Conservation (phyloP, 2,797 vertebrate genomes). For the Gambusia yucatana region DNA sequence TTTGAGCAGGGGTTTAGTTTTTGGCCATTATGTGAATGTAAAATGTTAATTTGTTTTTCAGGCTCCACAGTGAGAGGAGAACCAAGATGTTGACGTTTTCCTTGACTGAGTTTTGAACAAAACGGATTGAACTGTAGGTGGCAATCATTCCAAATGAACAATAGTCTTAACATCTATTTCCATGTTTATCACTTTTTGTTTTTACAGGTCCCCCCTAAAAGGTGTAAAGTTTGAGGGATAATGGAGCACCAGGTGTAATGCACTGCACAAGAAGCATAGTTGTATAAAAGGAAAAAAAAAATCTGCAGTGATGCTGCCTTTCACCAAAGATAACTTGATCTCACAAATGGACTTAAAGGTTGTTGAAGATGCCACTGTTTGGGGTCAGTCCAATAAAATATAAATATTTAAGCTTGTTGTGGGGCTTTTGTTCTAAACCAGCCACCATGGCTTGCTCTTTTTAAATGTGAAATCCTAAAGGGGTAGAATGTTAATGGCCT, state of each 20-base stretch:
- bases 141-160: background rate
- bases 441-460: background rate
- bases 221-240: slow-evolving; percentile 53
- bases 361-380: slow-evolving; percentile 57
- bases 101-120: slow-evolving; percentile 24
- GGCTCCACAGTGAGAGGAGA: slow-evolving; percentile 61
- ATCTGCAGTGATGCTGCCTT: slow-evolving; percentile 48
- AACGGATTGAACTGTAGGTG: slow-evolving; percentile 65
- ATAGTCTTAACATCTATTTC: background rate
- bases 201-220: slow-evolving; percentile 65
- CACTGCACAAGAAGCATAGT: slow-evolving; percentile 57
- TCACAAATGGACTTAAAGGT: slow-evolving; percentile 54
- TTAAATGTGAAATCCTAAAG: background rate
- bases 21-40: background rate
- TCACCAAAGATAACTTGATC: slow-evolving; percentile 48
- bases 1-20: background rate
- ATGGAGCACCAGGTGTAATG: slow-evolving; percentile 68
- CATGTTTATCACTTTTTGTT: background rate
- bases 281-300: slow-evolving; percentile 29
- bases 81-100: slow-evolving; percentile 53
- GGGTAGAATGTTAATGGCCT: background rate
- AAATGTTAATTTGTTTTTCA: slow-evolving; percentile 1
- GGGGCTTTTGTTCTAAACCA: slow-evolving; percentile 5
- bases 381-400: slow-evolving; percentile 73
- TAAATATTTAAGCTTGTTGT: slow-evolving; percentile 44